Evolutionary conservation across 1,140 invertebrate species (phyloP), one percentile per base, ranked within the genome.

Genomic region (Tribolium madens): DNA sequence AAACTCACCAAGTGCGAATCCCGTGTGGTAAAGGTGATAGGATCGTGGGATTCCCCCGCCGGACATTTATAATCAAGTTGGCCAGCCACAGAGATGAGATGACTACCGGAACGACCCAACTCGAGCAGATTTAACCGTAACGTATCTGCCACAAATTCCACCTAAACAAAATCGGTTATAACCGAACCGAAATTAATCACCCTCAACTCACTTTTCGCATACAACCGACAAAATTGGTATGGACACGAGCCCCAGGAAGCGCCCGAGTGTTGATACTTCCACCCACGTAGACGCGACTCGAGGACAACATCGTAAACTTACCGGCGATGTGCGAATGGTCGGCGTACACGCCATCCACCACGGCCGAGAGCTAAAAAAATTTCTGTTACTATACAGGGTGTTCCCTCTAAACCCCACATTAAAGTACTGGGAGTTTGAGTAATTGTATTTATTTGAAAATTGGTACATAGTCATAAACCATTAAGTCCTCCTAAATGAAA

Each of bases 191-290:
- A 26, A n/a, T n/a, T 21, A 26, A 26, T 5, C 21, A 26, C 21
- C 21, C 21, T 26, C 3, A 18, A 52, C 85, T 87, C 86, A 98
- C 97, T 91, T 98, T 97, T 86, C 96, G 92, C 83, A 99, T 89
- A 85, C 97, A 99, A 2, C 97, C 97, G 77, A 97, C 93, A 84
- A 98, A 99, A 87, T 97, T 98, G 82, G 91, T 93, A 84, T 94
- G 92, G 10, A 95, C 93, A 71, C 92, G 90, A n/a, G 94, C 92
- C 0, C 95, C 95, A n/a, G 93, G 91, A 46, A 96, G 86, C 1
- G 91, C 91, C 36, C 91, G 88, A 1, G 93, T 91, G 84, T 96
- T 93, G 18, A 96, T 92, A 12, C 94, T 94, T 1, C 97, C 97
- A 2, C 96, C 97, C 9, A 99, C 93, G 81, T 95, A 94, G 5